Conservation (phyloP, 2,888 invertebrate species). For the Gari tellinella region DNA sequence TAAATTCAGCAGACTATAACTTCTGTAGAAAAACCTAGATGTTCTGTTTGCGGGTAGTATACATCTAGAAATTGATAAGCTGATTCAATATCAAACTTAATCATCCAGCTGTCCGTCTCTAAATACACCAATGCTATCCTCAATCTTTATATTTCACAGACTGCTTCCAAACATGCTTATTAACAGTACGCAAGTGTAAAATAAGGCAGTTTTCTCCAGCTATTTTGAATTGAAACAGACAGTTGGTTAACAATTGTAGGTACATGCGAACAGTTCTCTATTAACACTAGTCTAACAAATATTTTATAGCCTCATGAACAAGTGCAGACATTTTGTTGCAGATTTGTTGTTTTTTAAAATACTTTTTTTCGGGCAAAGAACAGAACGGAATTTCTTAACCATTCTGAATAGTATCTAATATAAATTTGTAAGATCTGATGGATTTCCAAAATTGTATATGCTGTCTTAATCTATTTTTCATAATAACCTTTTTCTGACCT, state of each 20-base stretch:
- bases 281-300: slow-evolving; percentile 14
- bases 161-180: slow-evolving; percentile 18
- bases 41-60: slow-evolving; percentile 9
- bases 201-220: slow-evolving; percentile 30
- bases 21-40: slow-evolving; percentile 26
- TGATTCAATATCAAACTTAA: slow-evolving; percentile 16
- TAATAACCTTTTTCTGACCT: slow-evolving; percentile 32
- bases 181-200: slow-evolving; percentile 30
- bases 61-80: slow-evolving; percentile 33
- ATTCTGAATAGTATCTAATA: slow-evolving; percentile 12
- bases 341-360: slow-evolving; percentile 35
- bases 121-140: slow-evolving; percentile 14
- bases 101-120: slow-evolving; percentile 5
- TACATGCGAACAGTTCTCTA: no score
- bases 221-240: slow-evolving; percentile 26
- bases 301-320: slow-evolving; percentile 19
- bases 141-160: slow-evolving; percentile 26
- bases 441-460: slow-evolving; percentile 16
- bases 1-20: slow-evolving; percentile 11
- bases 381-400: slow-evolving; percentile 30
- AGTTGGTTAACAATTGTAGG: slow-evolving; percentile 24
- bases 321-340: slow-evolving; percentile 13
- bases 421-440: slow-evolving; percentile 4
- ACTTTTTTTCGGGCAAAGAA: slow-evolving; percentile 1
- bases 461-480: slow-evolving; percentile 19